A percentile compares a stretch with the other conserved stretches of the same genome.
Conservation (phyloP, 2,113 vertebrate species). For the Xyrauchen texanus region DNA sequence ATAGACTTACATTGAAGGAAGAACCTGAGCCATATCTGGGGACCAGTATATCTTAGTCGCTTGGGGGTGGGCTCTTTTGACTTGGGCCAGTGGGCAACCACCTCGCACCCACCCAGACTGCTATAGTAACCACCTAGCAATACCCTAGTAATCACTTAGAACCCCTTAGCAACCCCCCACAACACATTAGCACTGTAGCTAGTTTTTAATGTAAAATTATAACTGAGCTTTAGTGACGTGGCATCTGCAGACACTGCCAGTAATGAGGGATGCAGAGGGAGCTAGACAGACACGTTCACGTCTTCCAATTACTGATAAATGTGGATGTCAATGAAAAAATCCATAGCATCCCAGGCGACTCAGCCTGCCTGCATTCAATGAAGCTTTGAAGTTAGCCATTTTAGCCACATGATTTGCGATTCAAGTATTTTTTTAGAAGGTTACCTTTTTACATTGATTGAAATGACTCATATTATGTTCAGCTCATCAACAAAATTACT, state of each 20-base stretch:
- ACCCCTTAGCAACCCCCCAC: background rate
- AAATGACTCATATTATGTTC: background rate
- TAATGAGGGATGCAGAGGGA: background rate
- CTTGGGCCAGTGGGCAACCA: too few species aligned
- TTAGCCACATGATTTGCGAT: background rate
- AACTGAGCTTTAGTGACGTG: background rate
- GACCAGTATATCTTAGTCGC: too few species aligned
- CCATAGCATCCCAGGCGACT: background rate
- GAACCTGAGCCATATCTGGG: too few species aligned
- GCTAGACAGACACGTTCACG: background rate
- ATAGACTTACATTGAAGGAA: too few species aligned
- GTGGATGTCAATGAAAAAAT: background rate
- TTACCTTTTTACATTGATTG: background rate
- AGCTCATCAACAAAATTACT: too few species aligned
- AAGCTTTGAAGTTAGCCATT: conserved; percentile 6
- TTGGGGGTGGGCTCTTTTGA: too few species aligned
- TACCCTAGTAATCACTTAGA: background rate
- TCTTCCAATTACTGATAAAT: conserved; percentile 11
- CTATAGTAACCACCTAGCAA: background rate
- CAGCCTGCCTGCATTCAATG: background rate
- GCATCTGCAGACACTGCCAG: background rate
- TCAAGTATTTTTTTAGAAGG: background rate
- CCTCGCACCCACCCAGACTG: too few species aligned
- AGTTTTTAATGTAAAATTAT: background rate
- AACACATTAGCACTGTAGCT: background rate